Percentiles rank a stretch among this genome's conserved stretches.
These are phyloP conservation scores for Ptilonorhynchus violaceus DNA, from an alignment of 2,113 vertebrate species.

Conservation along the genomic window DNA sequence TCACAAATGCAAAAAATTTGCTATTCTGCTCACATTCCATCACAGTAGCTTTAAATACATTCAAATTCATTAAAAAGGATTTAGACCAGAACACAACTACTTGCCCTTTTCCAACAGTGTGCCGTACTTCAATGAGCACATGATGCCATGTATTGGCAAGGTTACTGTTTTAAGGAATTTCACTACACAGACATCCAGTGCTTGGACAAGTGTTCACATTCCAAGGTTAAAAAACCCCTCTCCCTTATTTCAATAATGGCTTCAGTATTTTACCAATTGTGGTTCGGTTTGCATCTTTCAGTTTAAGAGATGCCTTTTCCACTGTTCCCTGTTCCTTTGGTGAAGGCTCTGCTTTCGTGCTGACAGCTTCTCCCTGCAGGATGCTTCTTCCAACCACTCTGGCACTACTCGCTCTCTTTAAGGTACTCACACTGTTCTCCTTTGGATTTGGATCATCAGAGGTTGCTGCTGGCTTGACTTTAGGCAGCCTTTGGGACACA, in stretches of 20 bases:
- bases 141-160: background rate
- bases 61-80: slow-evolving; percentile 15
- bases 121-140: background rate
- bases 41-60: slow-evolving; percentile 25
- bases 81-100: background rate
- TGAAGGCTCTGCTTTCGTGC: slow-evolving; percentile 24
- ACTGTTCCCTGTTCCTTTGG: slow-evolving; percentile 71
- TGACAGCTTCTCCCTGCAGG: slow-evolving; percentile 63
- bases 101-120: background rate
- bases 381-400: slow-evolving; percentile 68
- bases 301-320: slow-evolving; percentile 75
- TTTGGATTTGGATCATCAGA: slow-evolving; percentile 63
- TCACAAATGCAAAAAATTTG: background rate
- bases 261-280: slow-evolving; percentile 74
- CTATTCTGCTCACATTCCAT: background rate
- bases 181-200: background rate
- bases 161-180: background rate
- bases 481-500: slow-evolving; percentile 75
- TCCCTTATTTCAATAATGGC: slow-evolving; percentile 80
- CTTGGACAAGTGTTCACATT: slow-evolving; percentile 24
- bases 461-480: slow-evolving; percentile 8
- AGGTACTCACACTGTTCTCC: slow-evolving; percentile 62
- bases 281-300: slow-evolving; percentile 68
- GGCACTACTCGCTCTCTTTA: slow-evolving; percentile 82
- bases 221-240: background rate